Base-by-base conservation (phyloP, 2,888 invertebrate genomes). In the Mechanitis messenoides region DNA sequence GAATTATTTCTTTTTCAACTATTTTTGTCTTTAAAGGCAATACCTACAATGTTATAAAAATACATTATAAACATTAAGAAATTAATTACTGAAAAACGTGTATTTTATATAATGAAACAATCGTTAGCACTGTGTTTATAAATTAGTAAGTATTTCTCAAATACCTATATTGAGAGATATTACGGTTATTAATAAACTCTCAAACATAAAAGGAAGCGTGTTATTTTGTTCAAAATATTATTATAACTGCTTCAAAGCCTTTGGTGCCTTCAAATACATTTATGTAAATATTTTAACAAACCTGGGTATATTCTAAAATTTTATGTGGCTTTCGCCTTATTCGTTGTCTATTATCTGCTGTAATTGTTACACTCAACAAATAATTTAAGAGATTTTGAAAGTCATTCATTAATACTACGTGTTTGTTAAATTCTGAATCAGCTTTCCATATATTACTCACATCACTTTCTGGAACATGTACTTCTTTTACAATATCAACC, bases 381-480 rank as follows among this genome's bases (percentile, higher is more conserved):
- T 74, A 73, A 67, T 73, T 77, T 67, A 80, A 71, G 59, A 80
- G 58, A 65, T 70, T 66, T 70, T 78, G 73, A 64, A 81, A 76
- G 68, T 70, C 65, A 67, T 73, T 61, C 62, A 62, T 67, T 35
- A 62, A 63, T 67, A 69, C 64, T 47, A 55, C 61, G 62, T 67
- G 53, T 65, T 60, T 66, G 56, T 61, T 63, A 59, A 65, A 66
- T 59, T 62, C 68, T 42, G 60, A 58, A 53, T 64, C 53, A 33
- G 63, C 56, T 67, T 59, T 62, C 72, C 71, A 68, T 35, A 56
- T 28, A 57, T 72, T 80, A 87, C 87, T 87, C 81, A 89, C 87
- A 81, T 89, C 86, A 12, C 31, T 58, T 62, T 64, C 60, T 56
- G 62, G 62, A 28, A 64, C 46, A 38, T 50, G 59, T 31, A 62